Evolutionary conservation across 2,797 vertebrate species (phyloP).

Genomic region (Ctenopoma kingsleyae): DNA sequence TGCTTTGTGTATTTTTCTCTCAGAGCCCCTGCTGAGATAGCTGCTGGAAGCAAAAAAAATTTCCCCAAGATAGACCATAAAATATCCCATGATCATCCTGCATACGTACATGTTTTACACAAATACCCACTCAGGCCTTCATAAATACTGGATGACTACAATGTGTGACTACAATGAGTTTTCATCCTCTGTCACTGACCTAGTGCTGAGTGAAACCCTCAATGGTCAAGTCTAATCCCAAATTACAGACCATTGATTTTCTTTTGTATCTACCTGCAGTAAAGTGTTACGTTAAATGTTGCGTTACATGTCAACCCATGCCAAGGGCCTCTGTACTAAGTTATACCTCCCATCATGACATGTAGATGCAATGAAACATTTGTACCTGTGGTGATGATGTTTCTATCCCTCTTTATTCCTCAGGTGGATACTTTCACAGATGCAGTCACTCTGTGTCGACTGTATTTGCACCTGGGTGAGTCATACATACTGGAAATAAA

Average conservation of each 20-base stretch:
- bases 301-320: slow-evolving; percentile 1
- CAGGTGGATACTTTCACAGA: slow-evolving; percentile 8
- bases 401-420: background rate
- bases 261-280: slow-evolving; percentile 1
- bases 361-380: background rate
- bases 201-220: background rate
- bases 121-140: slow-evolving; percentile 13
- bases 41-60: slow-evolving; percentile 30
- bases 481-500: slow-evolving; percentile 17
- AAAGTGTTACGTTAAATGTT: background rate
- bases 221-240: slow-evolving; percentile 13
- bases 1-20: slow-evolving; percentile 40
- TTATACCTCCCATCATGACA: background rate
- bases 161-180: background rate
- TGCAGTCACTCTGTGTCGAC: background rate
- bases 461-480: slow-evolving; percentile 39
- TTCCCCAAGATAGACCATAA: slow-evolving; percentile 38
- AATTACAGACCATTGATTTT: background rate
- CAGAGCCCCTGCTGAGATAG: slow-evolving; percentile 39
- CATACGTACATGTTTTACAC: background rate
- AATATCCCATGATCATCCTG: slow-evolving; percentile 47
- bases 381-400: background rate
- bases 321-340: background rate
- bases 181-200: slow-evolving; percentile 4
- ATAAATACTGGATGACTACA: slow-evolving; percentile 21